Evolutionary conservation across 2,797 vertebrate genomes (phyloP).

Genomic region (Smutsia gigantea): DNA sequence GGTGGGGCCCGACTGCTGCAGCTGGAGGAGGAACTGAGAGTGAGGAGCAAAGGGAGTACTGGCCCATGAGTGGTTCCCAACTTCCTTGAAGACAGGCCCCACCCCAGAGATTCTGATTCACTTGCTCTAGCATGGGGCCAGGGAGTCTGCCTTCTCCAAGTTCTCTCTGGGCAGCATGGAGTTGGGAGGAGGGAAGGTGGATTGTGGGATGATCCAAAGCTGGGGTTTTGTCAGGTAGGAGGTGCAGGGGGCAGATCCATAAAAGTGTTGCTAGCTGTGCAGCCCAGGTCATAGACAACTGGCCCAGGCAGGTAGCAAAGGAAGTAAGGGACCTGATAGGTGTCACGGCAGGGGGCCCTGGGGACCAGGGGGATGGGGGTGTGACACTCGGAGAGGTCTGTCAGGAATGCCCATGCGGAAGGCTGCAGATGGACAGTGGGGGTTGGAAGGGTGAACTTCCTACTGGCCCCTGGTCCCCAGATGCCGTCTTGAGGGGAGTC

Average conservation of each 20-base stretch:
- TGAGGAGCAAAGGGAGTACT: background rate
- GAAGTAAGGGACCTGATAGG: fast-evolving
- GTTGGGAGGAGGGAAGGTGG: background rate
- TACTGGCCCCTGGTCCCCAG: background rate
- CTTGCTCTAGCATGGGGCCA: background rate
- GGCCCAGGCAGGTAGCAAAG: background rate
- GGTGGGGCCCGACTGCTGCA: background rate
- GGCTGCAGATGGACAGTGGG: background rate
- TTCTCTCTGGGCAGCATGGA: background rate
- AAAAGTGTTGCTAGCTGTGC: background rate
- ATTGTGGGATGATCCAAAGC: background rate
- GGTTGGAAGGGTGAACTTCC: background rate
- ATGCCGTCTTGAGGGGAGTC: background rate
- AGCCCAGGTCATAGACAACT: background rate
- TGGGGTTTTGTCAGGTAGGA: background rate
- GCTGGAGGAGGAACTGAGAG: background rate
- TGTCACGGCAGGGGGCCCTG: background rate
- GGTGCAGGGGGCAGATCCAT: background rate
- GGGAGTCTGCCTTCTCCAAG: background rate
- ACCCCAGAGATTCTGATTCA: background rate
- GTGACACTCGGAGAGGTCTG: background rate
- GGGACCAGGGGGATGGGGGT: background rate
- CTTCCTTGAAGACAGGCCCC: background rate
- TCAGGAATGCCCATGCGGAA: fast-evolving
- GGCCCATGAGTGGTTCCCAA: background rate